phyloP scores from a whole-genome alignment of 2,797 vertebrate genomes.

The Agapornis canus region DNA sequence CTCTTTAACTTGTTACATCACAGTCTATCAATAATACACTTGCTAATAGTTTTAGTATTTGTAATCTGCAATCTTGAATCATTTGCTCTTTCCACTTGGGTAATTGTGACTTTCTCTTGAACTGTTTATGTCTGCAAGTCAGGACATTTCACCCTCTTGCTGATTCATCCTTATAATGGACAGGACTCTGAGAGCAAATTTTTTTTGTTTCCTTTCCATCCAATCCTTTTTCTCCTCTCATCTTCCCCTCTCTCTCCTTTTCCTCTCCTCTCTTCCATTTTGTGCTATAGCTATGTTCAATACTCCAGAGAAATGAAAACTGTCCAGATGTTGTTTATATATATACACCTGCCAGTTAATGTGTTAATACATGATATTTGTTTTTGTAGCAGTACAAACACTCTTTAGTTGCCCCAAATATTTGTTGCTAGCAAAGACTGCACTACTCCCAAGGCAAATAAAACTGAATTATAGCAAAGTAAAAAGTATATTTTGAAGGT shows the following conservation, averaged over 20 bases:
- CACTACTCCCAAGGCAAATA: background rate
- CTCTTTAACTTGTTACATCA: background rate
- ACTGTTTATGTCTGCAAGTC: background rate
- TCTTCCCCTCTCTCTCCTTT: background rate
- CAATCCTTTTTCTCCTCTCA: background rate
- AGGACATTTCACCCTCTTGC: background rate
- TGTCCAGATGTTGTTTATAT: conserved; percentile 65
- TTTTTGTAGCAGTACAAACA: conserved; percentile 41
- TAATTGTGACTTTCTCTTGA: background rate
- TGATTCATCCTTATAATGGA: background rate
- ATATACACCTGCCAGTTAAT: conserved; percentile 36
- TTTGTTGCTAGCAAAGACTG: conserved; percentile 33
- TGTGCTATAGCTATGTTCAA: background rate
- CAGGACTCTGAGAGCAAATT: background rate
- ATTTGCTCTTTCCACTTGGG: background rate
- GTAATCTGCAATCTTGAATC: background rate
- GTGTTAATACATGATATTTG: conserved; percentile 42
- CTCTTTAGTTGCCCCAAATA: conserved; percentile 40
- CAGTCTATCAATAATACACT: background rate
- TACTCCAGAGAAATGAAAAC: conserved; percentile 17
- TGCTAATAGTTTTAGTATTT: background rate
- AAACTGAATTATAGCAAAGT: background rate
- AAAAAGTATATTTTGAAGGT: background rate
- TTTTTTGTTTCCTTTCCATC: background rate
- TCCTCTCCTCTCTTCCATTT: background rate